Base-by-base conservation (phyloP, 1,140 invertebrate species). In the Lucilia sericata region DNA sequence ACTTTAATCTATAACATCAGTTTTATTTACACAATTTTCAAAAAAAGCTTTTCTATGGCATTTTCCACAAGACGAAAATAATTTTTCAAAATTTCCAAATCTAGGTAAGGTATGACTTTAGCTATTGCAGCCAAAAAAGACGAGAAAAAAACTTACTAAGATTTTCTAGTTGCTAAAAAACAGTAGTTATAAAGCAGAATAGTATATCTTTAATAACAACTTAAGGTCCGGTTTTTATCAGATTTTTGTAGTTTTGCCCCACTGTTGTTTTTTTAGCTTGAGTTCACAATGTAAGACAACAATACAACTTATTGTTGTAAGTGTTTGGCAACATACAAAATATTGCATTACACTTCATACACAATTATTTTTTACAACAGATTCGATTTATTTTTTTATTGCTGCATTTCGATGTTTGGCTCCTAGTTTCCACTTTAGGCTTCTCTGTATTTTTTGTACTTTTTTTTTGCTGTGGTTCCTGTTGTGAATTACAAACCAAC, bases 321-420 rank as follows among this genome's bases (percentile, higher is more conserved):
- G 65, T 70, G 65, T 70, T 70, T 70, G 65, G 65, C 65, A 10
- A 70, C 21, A 70, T 42, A 42, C 5, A 70, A 70, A 70, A 25
- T 70, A 70, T 70, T 70, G 65, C 21, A 70, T 70, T 70, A 70
- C 65, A 70, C 65, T 70, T 70, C 19, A 70, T 70, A 70, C 21
- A 70, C 21, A 70, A 70, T 10, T 42, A 8, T 42, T 42, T 42
- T 42, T 42, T 7, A 7, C 5, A 10, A 7, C 42, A 42, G 5
- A 8, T 70, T 70, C 5, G 5, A 21, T 70, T 70, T 21, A n/a
- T 21, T 21, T 21, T 70, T 70, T 12, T 70, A 2, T 60, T 70
- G 17, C 19, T 70, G 9, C 19, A 21, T 12, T 70, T 70, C 65
- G 19, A 70, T 70, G 9, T 7, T n/a, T 21, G 19, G 19, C n/a